Evolutionary conservation across 1,140 invertebrate species (phyloP), one percentile per base, ranked within the genome.

Genomic region (Plectrocnemia conspersa): DNA sequence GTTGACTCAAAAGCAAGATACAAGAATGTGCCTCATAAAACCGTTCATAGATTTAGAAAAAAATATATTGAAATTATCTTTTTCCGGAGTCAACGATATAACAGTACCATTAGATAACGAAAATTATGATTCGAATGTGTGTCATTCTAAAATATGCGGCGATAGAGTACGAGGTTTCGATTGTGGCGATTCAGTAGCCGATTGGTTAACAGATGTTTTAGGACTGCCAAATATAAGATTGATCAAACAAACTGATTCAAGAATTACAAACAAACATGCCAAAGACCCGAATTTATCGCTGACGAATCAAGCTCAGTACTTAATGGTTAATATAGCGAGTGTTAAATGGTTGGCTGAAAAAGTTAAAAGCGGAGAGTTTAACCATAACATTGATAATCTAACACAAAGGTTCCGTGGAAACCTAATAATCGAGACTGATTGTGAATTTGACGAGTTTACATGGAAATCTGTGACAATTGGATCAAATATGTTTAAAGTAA

Each of bases 251-350:
- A 76, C 66, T 7, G 61, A 65, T 47, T 56, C 65, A 64, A 46
- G 69, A 65, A 53, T 56, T 61, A 56, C 53, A 65, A 74, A 70
- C 5, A 60, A 68, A 19, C 72, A 74, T 56, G 65, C 78, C 45
- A n/a, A n/a, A n/a, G n/a, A n/a, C n/a, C n/a, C n/a, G n/a, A n/a
- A n/a, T n/a, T 66, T 91, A 24, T 89, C 89, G 0, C 76, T 95
- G 52, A 82, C 84, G 3, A 96, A 94, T 72, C 83, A 94, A 76
- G 89, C 88, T 1, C 92, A 95, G 68, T 95, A 84, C 73, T 76
- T 97, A 27, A 67, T 96, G 16, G 76, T 96, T 11, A 92, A 86
- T 66, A 72, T 78, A 60, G 76, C 82, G 9, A 94, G 91, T 61
- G 79, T 92, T 3, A 66, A 76, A 57, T 86, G 82, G 79, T 74